Base-by-base conservation (phyloP, 2,888 invertebrate genomes). In the Epinotia nisella region DNA sequence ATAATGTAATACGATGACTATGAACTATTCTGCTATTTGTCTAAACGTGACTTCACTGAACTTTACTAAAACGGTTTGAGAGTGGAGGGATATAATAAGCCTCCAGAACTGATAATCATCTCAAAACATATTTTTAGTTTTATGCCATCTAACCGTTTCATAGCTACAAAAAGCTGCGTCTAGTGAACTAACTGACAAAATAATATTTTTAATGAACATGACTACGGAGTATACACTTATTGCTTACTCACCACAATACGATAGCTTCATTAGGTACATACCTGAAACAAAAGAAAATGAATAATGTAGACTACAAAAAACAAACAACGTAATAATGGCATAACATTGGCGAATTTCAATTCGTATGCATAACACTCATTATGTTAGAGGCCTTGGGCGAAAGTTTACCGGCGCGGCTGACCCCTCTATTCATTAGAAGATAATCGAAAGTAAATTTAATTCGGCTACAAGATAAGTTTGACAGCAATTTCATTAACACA, bases 381-480 rank as follows among this genome's bases (percentile, higher is more conserved):
- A 87, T 83, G 87, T 80, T 82, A 81, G 78, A 79, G 75, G 89
- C 90, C 87, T 75, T 80, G 76, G 87, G 89, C 91, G 90, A 92
- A 92, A 92, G 91, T 89, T 82, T 85, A 85, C 82, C 81, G 79
- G 78, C 77, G 76, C 79, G 79, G 79, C 84, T 90, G 91, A 92
- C 92, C 92, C 86, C 87, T 82, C 87, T 85, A 86, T 89, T 90
- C 91, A 92, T 91, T 89, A 89, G 82, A 86, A 85, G 83, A 87
- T 87, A 88, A 91, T 88, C 87, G 90, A 93, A 92, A 92, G 92
- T 90, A 88, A 92, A 92, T 91, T 91, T 88, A 90, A 90, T 89
- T 90, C 88, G 82, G 81, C 78, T 80, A 79, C 74, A 79, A 87
- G 85, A 88, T 90, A 84, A 85, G 82, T 87, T 87, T 85, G 86